Evolutionary conservation across 2,797 vertebrate genomes (phyloP), one percentile per base, ranked within the genome.

Genomic region (Molossus molossus): DNA sequence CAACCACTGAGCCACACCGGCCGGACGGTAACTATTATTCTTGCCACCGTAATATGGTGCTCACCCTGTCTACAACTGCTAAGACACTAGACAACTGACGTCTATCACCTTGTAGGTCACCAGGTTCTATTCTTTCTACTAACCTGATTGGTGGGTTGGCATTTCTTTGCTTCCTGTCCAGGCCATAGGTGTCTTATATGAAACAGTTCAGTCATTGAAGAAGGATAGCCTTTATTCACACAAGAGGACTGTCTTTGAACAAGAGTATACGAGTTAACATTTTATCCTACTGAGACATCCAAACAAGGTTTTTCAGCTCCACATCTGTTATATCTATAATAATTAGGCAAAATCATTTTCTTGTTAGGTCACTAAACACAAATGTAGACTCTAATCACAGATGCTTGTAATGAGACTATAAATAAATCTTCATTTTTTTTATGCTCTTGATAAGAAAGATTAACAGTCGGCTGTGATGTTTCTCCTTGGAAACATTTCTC

Each of bases 401-500:
- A 45, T 86, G 15, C 9, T 95, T 58, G 18, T 25, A 90, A 95
- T 65, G 90, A 95, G 33, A 3, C 6, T 75, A 33, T n/a, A 77
- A 90, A 58, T 94, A 87, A 75, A 82, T 87, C 33, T 6, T 93
- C 29, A 40, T 69, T 15, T 84, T 25, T 84, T 92, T 97, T 96
- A 81, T 80, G 6, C 65, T 69, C 60, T 87, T 85, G 27, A 73
- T 62, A 76, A 67, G 62, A 94, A 95, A 93, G 27, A 85, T 29
- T 77, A 77, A 77, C 13, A 77, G 65, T 40, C 37, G 90, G 17
- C 62, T 92, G 29, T n/a, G 37, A 76, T 85, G 67, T 17, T 95
- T 94, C 67, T 93, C 25, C 73, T 85, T 87, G 48, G 45, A 96
- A 96, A 90, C 50, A n/a, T 33, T 92, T 97, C 90, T 96, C 64